A percentile compares a stretch with the other conserved stretches of the same genome.
These are phyloP conservation scores for Caenorhabditis imperialis DNA, from an alignment of 2,888 invertebrate genomes.

Conservation along the genomic window DNA sequence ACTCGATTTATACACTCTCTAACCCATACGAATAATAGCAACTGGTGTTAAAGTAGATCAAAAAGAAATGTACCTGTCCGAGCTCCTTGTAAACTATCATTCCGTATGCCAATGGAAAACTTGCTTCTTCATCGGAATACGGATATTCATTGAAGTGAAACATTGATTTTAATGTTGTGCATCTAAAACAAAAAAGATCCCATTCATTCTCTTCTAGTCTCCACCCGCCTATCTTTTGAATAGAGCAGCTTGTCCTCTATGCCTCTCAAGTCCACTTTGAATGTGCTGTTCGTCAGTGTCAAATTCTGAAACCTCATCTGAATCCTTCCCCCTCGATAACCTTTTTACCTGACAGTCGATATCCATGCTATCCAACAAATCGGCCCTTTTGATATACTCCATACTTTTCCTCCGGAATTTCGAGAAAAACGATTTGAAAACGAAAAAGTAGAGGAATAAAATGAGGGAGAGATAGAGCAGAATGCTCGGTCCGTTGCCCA, in stretches of 20 bases:
- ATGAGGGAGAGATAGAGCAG: constrained; percentile 15
- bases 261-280: constrained; percentile 6
- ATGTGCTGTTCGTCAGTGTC: background rate
- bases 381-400: background rate
- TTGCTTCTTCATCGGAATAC: constrained; percentile 46
- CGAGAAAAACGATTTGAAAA: constrained; percentile 13
- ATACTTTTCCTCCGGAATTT: constrained; percentile 1
- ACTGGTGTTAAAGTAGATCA: background rate
- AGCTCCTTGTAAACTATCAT: constrained; percentile 51
- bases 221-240: background rate
- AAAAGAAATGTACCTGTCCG: constrained; percentile 41
- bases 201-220: background rate
- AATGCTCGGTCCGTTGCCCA: background rate
- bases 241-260: constrained; percentile 33
- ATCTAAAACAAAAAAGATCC: no score
- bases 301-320: background rate
- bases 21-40: background rate
- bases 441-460: constrained; percentile 22
- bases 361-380: constrained; percentile 25
- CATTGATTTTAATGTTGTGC: constrained; percentile 24
- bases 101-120: constrained; percentile 56
- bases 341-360: constrained; percentile 32
- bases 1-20: background rate
- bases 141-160: constrained; percentile 30
- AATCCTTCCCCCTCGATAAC: background rate